A percentile compares a stretch with the other conserved stretches of the same genome.
phyloP scores from a whole-genome alignment of 2,113 vertebrate species.

The Pogonocichla stellata region DNA sequence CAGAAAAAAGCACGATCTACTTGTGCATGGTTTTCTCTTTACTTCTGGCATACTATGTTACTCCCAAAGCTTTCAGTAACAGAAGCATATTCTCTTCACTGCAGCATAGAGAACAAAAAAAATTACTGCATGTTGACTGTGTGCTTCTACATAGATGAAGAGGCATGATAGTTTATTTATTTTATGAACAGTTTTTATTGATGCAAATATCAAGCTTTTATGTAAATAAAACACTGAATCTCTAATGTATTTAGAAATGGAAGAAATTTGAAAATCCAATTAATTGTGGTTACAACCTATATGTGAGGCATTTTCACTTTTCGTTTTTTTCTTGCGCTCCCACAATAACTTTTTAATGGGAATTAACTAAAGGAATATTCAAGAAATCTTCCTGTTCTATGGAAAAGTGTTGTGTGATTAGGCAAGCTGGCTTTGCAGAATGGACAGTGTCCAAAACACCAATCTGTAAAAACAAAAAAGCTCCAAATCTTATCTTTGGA shows the following conservation, averaged over 20 bases:
- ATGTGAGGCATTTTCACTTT: not conserved
- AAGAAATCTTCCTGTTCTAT: not conserved
- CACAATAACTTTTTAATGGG: not conserved
- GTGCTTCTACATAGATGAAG: not conserved
- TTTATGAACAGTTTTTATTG: not conserved
- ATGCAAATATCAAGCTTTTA: not conserved
- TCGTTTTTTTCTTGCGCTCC: not conserved
- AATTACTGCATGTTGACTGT: fast-evolving
- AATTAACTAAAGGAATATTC: not conserved
- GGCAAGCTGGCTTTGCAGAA: constrained; percentile 45
- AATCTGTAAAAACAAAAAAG: constrained; percentile 61
- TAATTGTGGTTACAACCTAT: not conserved
- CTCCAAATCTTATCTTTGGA: constrained; percentile 69
- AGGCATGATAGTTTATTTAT: not conserved
- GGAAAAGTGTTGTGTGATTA: constrained; percentile 46
- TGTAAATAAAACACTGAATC: not conserved
- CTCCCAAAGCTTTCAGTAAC: not conserved
- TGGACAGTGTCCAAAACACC: constrained; percentile 61
- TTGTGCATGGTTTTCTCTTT: not conserved
- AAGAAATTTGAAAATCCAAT: not conserved
- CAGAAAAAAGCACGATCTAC: not conserved
- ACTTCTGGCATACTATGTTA: not conserved
- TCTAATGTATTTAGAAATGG: not conserved
- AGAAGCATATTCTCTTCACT: not conserved
- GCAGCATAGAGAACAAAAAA: not conserved